These are phyloP conservation scores for Chelonus formosanus DNA, from an alignment of 2,888 invertebrate genomes.

Conservation along the genomic window DNA sequence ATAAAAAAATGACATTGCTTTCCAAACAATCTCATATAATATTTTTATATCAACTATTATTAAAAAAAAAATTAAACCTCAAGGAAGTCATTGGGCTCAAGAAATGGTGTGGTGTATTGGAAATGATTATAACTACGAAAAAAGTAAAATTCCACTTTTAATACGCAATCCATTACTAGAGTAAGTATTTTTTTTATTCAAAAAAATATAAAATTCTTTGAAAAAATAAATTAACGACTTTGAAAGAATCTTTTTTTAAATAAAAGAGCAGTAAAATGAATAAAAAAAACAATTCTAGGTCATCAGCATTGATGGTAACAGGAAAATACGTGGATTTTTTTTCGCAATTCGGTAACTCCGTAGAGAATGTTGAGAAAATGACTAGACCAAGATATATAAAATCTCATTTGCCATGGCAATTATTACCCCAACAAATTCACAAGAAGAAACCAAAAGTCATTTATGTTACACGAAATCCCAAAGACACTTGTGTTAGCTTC, in stretches of 20 bases:
- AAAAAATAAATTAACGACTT: background rate
- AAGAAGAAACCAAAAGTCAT: slow-evolving; percentile 82
- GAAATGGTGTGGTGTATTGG: slow-evolving; percentile 93
- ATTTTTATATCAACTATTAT: no score
- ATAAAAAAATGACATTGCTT: no score
- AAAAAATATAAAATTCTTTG: slow-evolving; percentile 3
- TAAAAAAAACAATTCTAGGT: slow-evolving; percentile 41
- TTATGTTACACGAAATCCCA: slow-evolving; percentile 88
- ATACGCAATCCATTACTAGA: slow-evolving; percentile 67
- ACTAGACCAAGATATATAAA: slow-evolving; percentile 79
- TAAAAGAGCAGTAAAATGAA: background rate
- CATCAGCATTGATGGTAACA: slow-evolving; percentile 55
- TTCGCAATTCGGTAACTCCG: slow-evolving; percentile 72
- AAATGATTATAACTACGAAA: slow-evolving; percentile 80
- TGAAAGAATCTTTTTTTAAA: no score
- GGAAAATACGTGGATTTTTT: slow-evolving; percentile 57
- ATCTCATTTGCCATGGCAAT: slow-evolving; percentile 77
- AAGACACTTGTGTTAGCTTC: slow-evolving; percentile 89
- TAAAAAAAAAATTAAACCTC: no score
- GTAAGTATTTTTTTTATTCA: slow-evolving; percentile 44
- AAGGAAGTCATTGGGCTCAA: slow-evolving; percentile 92
- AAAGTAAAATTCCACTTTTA: slow-evolving; percentile 72
- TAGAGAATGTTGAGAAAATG: slow-evolving; percentile 75
- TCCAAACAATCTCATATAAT: no score
- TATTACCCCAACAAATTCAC: slow-evolving; percentile 70